Percentiles rank a stretch among this genome's conserved stretches.
These are phyloP conservation scores for Syrista parreyssii DNA, from an alignment of 2,888 invertebrate species.

Conservation along the genomic window DNA sequence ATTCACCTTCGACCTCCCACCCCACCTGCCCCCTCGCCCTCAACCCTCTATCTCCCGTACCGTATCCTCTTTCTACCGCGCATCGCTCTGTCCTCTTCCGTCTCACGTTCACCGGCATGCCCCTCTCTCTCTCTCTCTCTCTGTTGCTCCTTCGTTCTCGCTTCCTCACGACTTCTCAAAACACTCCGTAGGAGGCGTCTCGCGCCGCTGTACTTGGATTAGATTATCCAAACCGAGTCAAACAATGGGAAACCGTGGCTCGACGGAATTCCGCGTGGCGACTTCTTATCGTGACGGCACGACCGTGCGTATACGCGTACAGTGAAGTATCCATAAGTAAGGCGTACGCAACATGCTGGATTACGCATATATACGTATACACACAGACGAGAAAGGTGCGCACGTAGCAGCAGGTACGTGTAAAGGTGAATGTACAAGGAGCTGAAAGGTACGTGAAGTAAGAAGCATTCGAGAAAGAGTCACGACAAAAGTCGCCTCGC, in stretches of 20 bases:
- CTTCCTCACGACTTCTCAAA: neutral
- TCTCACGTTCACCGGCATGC: neutral
- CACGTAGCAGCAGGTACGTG: no score
- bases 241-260: slow-evolving; percentile 6
- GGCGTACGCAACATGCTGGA: neutral
- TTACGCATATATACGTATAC: neutral
- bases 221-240: slow-evolving; percentile 2
- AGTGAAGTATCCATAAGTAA: neutral
- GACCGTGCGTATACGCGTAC: neutral
- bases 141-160: neutral
- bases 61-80: neutral
- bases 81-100: neutral
- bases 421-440: neutral
- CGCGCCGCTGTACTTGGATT: slow-evolving; percentile 1
- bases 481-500: neutral
- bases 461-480: neutral
- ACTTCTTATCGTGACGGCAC: neutral
- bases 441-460: neutral
- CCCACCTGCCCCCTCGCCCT: neutral
- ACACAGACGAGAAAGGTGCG: neutral
- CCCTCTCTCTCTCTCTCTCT: neutral
- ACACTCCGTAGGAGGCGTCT: neutral
- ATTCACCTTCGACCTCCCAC: neutral
- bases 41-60: neutral
- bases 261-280: slow-evolving; percentile 1